Evolutionary conservation across 2,888 invertebrate species (phyloP), one percentile per base, ranked within the genome.

Genomic region (Plusia festucae): DNA sequence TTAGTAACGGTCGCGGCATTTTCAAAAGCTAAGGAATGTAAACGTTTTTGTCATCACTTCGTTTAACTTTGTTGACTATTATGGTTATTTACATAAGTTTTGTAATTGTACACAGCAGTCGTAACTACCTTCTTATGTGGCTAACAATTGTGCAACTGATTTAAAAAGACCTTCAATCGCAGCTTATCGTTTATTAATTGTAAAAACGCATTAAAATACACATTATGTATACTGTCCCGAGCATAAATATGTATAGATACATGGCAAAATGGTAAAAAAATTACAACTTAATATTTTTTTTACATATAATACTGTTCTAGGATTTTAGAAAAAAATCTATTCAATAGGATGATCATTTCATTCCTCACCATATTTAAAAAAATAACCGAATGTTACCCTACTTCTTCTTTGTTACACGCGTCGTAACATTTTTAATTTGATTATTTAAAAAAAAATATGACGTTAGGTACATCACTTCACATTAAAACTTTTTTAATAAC

Each of bases 1-100:
- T 93, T 93, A 92, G 93, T 91, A 88, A 91, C 91, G 93, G 92
- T 92, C 76, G 88, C 89, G 89, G 87, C 85, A 76, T 82, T 87
- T 91, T 92, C 90, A 85, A 86, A 89, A 91, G 81, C 59, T 85
- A 7, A 86, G 92, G 93, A 93, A 93, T 93, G 93, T 82, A 82
- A 80, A 82, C 76, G 86, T 89, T 88, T 87, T 90, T 90, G 90
- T 88, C 81, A 81, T 82, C 79, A 68, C 61, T 56, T 69, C 65
- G 70, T 65, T 72, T 71, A 68, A 79, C 63, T 73, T 73, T 79
- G 79, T 81, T 76, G 69, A 80, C 82, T 81, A 81, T 77, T 79
- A 71, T 62, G 40, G 55, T 64, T 81, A 81, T 81, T 81, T 78
- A 79, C 79, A 78, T 78, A 80, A 80, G 79, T 81, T 77, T 78